Evolutionary conservation across 1,140 invertebrate species (phyloP), one percentile per base, ranked within the genome.

Genomic region (Drosophila subpulchrella): DNA sequence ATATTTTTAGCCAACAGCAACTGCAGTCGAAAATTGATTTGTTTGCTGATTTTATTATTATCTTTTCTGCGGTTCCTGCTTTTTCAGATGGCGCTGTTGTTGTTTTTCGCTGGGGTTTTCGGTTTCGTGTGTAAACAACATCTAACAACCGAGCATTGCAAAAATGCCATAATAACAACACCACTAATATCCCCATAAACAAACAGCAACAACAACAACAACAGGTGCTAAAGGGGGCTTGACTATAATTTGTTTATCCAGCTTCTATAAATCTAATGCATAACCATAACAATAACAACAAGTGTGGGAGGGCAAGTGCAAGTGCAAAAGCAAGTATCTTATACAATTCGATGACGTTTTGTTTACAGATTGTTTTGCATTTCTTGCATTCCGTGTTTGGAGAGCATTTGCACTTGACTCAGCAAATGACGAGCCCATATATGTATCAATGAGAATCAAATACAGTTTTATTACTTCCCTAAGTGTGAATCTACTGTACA

Each of bases 241-340:
- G 83, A 62, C 71, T 82, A 11, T 88, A 76, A 88, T 79, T 86
- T 82, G 83, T 88, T 88, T 86, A 82, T 82, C 66, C 59, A 51
- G 51, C 51, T 81, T 67, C 63, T 44, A 20, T n/a, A 75, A 48
- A 53, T 75, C 48, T 58, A 79, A 82, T 82, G 75, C 80, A 77
- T 36, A 82, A 65, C 20, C 76, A 56, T 27, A 57, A 58, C 54
- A 67, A 68, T 34, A 74, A 54, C 41, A 46, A 50, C 7, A 39
- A 41, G 12, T 54, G 46, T 47, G 59, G 13, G 30, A 59, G 57
- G 47, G 48, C 41, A 55, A 46, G 38, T 72, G 55, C 53, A 41
- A 60, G 58, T 55, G 48, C 41, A 46, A 39, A 36, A 50, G 47
- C 51, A 36, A 51, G 55, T 51, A 47, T 36, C 38, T 56, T 55